Base-by-base conservation (phyloP, 1,140 invertebrate genomes). In the Heliconius himera region DNA sequence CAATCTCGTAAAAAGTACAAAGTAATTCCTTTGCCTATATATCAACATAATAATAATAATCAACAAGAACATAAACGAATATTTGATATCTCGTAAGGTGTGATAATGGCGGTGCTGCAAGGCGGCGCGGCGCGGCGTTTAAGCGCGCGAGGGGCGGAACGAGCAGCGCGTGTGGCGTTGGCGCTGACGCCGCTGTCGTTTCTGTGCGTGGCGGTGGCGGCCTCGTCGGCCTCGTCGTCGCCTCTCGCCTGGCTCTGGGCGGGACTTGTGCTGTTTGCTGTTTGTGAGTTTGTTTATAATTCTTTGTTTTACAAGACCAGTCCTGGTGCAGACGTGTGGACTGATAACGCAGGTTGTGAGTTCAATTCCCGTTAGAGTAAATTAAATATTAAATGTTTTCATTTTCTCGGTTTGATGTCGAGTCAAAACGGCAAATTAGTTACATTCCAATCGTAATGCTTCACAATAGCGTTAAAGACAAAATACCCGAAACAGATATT, bases 71-170 rank as follows among this genome's bases (percentile, higher is more conserved):
- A 9, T 56, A 56, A 56, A 22, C 8, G 20, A 22, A 56, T 56
- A 22, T n/a, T 11, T 20, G 49, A 51, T 51, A 51, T 51, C 13
- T 6, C 54, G 8, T n/a, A 9, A 95, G 95, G 96, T 80, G 84
- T 98, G 26, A 96, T 97, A 36, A 99, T 99, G 99, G 97, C 98
- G 36, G 81, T 98, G 56, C 96, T 99, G 71, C 99, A 99, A 96
- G 99, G 99, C 70, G 96, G 96, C 3, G 98, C 97, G 90, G 97
- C 98, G 0, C 95, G 99, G 78, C 96, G 97, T 78, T 95, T 99
- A 8, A 85, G 87, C 13, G 73, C 88, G 3, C 82, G 78, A 0
- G 96, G 96, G 89, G 98, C 98, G 74, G 96, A 97, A 89, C 90
- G 92, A n/a, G 96, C 97, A 70, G 97, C 97, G 2, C 95, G 96